Base-by-base conservation (phyloP, 2,113 vertebrate genomes). In the Butorides virescens region DNA sequence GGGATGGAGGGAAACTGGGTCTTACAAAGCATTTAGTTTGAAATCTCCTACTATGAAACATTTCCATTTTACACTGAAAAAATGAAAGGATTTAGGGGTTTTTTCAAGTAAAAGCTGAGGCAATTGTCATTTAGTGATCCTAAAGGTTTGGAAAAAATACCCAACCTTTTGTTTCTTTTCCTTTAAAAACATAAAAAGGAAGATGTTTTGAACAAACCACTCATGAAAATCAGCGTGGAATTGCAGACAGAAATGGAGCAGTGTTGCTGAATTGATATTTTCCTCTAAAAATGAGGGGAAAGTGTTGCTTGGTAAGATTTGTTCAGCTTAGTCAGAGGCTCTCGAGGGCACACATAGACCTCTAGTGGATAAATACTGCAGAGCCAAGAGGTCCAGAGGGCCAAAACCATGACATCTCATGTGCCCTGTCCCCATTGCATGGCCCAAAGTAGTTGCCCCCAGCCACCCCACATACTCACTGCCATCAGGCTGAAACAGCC, bases 381-480 rank as follows among this genome's bases (percentile, higher is more conserved):
- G 49, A 70, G 23, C 19, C 65, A 50, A 62, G 47, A 90, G 44
- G 7, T 78, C 10, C 1, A 0, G 23, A 37, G 52, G 21, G 30
- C 26, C 70, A 47, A 47, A 92, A 30, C 19, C 1, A 2, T 11
- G 27, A 49, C 22, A 23, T 0, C 0, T 37, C 6, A 0, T 50
- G 10, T 19, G 39, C 0, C 0, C 32, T 44, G 8, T 50, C 18
- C 19, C 26, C n/a, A 5, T 7, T 6, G 11, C 2, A 0, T 25
- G 21, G 21, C 15, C 23, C 1, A 0, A 5, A 7, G 34, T 21
- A 8, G 4, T 4, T 39, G 7, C 5, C 25, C 6, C 7, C 34
- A 61, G 3, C 5, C n/a, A 21, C 27, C 11, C 22, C 42, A 21
- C 11, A 37, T 6, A 21, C 26, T 66, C 9, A 1, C 10, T 87